Percentiles rank a stretch among this genome's conserved stretches.
phyloP scores from a whole-genome alignment of 2,797 vertebrate species.

The Enteromius fasciolatus region DNA sequence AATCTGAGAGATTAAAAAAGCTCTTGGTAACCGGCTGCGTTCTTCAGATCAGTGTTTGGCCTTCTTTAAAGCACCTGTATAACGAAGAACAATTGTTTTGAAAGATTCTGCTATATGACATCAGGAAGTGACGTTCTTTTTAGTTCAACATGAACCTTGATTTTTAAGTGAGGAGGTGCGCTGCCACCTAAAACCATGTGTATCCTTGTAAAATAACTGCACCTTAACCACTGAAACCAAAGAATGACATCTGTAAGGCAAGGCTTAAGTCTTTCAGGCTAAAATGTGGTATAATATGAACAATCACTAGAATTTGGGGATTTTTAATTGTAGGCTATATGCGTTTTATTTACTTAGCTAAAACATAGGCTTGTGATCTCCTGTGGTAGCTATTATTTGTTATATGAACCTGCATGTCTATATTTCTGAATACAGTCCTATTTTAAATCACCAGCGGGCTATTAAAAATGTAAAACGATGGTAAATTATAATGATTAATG shows the following conservation, averaged over 20 bases:
- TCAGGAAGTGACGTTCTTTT: background rate
- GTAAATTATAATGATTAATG: background rate
- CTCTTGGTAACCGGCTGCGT: background rate
- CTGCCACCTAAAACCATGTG: background rate
- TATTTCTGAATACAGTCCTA: background rate
- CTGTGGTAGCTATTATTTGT: background rate
- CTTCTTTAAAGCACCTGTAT: constrained; percentile 11
- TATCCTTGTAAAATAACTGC: constrained; percentile 5
- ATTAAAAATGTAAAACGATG: background rate
- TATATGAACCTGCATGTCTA: background rate
- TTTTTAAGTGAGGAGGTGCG: background rate
- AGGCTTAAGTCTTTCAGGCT: background rate
- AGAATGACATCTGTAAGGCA: background rate
- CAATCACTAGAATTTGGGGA: background rate
- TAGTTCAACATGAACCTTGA: background rate
- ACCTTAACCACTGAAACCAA: constrained; percentile 9
- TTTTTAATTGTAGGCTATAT: background rate
- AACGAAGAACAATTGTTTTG: background rate
- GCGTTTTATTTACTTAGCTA: background rate
- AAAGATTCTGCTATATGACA: background rate
- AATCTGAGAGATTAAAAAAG: background rate
- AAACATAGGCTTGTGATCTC: background rate
- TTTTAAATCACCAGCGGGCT: background rate
- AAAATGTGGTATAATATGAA: background rate
- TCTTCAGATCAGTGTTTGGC: background rate